Base-by-base conservation (phyloP, 2,113 vertebrate species). In the Machaerirhynchus nigripectus region DNA sequence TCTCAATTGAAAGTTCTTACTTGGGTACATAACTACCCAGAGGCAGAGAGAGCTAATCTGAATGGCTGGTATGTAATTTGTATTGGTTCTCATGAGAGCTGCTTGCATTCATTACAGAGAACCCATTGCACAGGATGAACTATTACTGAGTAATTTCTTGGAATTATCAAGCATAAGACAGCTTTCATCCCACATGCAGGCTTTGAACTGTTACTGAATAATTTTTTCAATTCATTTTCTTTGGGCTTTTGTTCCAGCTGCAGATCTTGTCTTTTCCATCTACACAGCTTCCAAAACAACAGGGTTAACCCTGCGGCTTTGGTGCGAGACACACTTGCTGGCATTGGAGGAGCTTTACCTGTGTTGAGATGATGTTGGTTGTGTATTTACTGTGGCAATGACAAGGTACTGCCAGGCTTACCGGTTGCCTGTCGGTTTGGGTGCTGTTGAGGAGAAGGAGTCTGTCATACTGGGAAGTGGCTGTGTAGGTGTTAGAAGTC, bases 161-260 rank as follows among this genome's bases (percentile, higher is more conserved):
- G 77, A 64, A 82, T 94, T 89, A 71, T 87, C 83, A 81, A 74
- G 61, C 40, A 56, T 84, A 64, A 89, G n/a, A 40, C 13, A 11
- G 44, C 44, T 95, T 96, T 92, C 76, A 89, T 93, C 64, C 56
- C 69, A 91, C 86, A 52, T 81, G 27, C 44, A 82, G 47, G n/a
- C 80, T 93, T 97, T 95, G 91, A 97, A 87, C 77, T 89, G 27
- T 44, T 89, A 56, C 56, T 87, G 64, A 78, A 40, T 81, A 46
- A 37, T 82, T 71, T 94, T 90, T 83, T 87, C 65, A 89, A 30
- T 73, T 90, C 0, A 6, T 89, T 81, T 63, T 91, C 50, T 88
- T 89, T 2, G 2, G 42, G 22, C 52, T 93, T 93, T 81, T 85
- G 33, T 84, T 84, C 44, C 3, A 81, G 33, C 47, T 63, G 39